A percentile compares a stretch with the other conserved stretches of the same genome.
Evolutionary conservation across 2,113 vertebrate genomes (phyloP).

Genomic region (Pachypanchax playfairii): DNA sequence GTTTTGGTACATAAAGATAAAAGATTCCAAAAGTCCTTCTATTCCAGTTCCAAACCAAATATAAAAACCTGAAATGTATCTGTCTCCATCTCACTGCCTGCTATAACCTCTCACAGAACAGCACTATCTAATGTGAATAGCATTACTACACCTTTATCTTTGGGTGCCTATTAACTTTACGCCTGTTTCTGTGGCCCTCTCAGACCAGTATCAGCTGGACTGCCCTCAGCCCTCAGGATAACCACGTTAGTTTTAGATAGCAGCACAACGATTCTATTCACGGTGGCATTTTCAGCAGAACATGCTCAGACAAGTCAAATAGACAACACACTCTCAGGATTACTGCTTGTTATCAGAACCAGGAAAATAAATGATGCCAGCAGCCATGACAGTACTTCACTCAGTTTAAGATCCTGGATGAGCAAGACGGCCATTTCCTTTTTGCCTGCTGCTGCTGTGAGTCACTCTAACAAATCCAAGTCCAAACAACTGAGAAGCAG

Average conservation of each 20-base stretch:
- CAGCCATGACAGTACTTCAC: slow-evolving; percentile 34
- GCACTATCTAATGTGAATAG: slow-evolving; percentile 22
- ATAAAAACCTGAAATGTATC: no score
- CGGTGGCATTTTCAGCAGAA: slow-evolving; percentile 59
- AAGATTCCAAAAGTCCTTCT: no score
- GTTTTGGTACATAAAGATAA: no score
- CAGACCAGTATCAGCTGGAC: slow-evolving; percentile 69
- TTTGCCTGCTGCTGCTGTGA: slow-evolving; percentile 25
- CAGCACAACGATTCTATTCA: slow-evolving; percentile 57
- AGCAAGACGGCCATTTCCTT: slow-evolving; percentile 43
- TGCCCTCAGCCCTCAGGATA: slow-evolving; percentile 72
- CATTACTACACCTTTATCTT: slow-evolving; percentile 63
- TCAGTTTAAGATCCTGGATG: slow-evolving; percentile 62
- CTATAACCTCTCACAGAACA: slow-evolving; percentile 18
- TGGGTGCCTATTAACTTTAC: slow-evolving; percentile 46
- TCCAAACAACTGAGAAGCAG: neutral
- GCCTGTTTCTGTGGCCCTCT: slow-evolving; percentile 53
- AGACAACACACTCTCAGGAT: slow-evolving; percentile 59
- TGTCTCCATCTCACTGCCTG: neutral
- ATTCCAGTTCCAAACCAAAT: no score
- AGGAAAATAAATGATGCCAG: slow-evolving; percentile 52
- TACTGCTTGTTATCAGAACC: slow-evolving; percentile 60
- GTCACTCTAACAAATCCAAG: slow-evolving; percentile 15
- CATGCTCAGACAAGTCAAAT: slow-evolving; percentile 60
- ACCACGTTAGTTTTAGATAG: slow-evolving; percentile 74